Conservation (phyloP, 1,140 invertebrate genomes). For the Chrysoperla carnea region DNA sequence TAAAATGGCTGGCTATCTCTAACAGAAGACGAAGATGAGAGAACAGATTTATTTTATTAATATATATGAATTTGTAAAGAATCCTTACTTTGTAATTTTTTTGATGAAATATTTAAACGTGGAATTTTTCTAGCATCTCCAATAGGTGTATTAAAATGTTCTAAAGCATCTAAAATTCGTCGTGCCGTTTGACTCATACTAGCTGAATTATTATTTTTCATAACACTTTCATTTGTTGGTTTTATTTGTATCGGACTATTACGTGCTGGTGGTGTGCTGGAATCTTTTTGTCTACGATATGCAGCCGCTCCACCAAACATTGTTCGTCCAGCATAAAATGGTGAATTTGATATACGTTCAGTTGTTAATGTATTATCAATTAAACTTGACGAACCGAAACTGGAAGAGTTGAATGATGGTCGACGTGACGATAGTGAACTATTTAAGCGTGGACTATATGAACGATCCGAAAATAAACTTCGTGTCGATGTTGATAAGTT, state of each 20-base stretch:
- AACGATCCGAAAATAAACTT: neutral
- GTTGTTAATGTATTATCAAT: slow-evolving; percentile 18
- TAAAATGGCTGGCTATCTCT: too few species aligned
- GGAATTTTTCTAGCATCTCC: slow-evolving; percentile 53
- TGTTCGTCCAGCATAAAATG: slow-evolving; percentile 67
- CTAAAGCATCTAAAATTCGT: slow-evolving; percentile 48
- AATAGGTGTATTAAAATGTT: slow-evolving; percentile 53
- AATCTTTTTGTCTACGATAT: slow-evolving; percentile 31
- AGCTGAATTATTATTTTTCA: too few species aligned
- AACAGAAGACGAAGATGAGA: too few species aligned
- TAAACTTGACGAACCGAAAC: slow-evolving; percentile 20
- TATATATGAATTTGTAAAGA: too few species aligned
- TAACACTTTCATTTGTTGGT: slow-evolving; percentile 7
- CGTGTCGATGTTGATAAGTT: too few species aligned
- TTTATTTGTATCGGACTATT: slow-evolving; percentile 18
- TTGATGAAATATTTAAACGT: slow-evolving; percentile 16
- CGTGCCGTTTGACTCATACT: slow-evolving; percentile 36
- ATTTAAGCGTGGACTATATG: slow-evolving; percentile 5
- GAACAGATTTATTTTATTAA: too few species aligned
- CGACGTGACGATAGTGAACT: slow-evolving; percentile 25
- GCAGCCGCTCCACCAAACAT: slow-evolving; percentile 61
- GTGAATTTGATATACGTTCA: slow-evolving; percentile 32
- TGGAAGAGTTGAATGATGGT: slow-evolving; percentile 36
- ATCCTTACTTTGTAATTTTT: neutral
- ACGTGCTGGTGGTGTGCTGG: slow-evolving; percentile 1